Percentiles rank a stretch among this genome's conserved stretches.
Conservation (phyloP, 2,797 vertebrate genomes). For the Microctenopoma stevenorrisi region DNA sequence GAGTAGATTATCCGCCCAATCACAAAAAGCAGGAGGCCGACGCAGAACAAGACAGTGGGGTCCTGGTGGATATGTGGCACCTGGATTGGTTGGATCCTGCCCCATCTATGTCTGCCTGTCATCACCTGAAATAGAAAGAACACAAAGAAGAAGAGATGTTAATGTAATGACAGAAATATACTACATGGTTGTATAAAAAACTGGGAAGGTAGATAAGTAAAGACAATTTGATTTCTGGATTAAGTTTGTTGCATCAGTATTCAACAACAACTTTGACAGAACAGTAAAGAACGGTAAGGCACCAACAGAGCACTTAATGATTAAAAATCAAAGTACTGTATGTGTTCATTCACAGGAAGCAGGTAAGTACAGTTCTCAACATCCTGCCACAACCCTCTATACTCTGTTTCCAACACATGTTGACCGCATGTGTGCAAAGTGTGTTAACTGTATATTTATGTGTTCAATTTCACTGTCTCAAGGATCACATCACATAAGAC, state of each 20-base stretch:
- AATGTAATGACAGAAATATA: not conserved
- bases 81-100: slow-evolving; percentile 28
- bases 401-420: slow-evolving; percentile 46
- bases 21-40: slow-evolving; percentile 74
- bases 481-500: too few relatives aligned
- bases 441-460: not conserved
- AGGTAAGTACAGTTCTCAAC: slow-evolving; percentile 66
- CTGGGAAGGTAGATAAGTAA: too few relatives aligned
- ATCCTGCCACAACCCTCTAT: slow-evolving; percentile 60
- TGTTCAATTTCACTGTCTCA: not conserved
- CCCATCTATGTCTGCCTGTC: slow-evolving; percentile 36
- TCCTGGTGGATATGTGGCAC: slow-evolving; percentile 64
- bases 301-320: slow-evolving; percentile 25
- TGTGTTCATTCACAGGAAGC: slow-evolving; percentile 72
- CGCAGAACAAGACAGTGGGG: slow-evolving; percentile 69
- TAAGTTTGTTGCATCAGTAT: too few relatives aligned
- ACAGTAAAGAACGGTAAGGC: too few relatives aligned
- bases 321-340: slow-evolving; percentile 55
- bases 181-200: too few relatives aligned
- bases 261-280: too few relatives aligned
- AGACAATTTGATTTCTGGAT: too few relatives aligned
- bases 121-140: slow-evolving; percentile 59
- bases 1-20: slow-evolving; percentile 77
- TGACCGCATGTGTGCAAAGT: slow-evolving; percentile 10
- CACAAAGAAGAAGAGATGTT: slow-evolving; percentile 4